Percentiles rank a stretch among this genome's conserved stretches.
Conservation (phyloP, 53 echinoderm and acorn worm genomes). For the Echinometra lucunter region DNA sequence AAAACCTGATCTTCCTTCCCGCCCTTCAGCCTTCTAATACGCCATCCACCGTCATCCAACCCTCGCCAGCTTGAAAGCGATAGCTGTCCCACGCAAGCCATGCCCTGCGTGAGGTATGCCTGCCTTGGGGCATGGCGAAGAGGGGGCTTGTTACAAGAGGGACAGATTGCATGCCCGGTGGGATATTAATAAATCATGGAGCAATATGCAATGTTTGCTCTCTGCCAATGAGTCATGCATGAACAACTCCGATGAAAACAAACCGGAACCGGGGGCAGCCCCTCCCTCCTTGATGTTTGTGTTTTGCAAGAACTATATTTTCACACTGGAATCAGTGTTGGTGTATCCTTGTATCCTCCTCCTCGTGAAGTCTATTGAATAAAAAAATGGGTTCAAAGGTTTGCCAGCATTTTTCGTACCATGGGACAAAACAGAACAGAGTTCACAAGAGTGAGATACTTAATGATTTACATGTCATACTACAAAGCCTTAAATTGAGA, state of each 20-base stretch:
- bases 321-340: background rate
- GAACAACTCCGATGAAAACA: conserved; percentile 23
- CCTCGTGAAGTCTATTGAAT: no score
- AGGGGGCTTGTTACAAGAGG: background rate
- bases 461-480: no score
- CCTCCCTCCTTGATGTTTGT: background rate
- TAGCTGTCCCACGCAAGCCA: conserved; percentile 12
- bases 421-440: no score
- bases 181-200: conserved; percentile 26
- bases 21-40: conserved; percentile 4
- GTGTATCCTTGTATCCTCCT: no score
- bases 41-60: background rate
- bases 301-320: background rate
- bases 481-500: no score
- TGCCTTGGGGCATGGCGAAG: background rate
- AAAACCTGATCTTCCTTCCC: background rate
- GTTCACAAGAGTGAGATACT: no score
- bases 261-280: background rate
- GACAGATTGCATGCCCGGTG: conserved; percentile 1
- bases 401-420: no score
- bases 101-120: conserved; percentile 34
- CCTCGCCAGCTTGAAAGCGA: conserved; percentile 8
- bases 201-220: conserved; percentile 18
- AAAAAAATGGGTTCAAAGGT: no score
- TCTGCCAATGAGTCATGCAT: conserved; percentile 8